Evolutionary conservation across 2,113 vertebrate species (phyloP).

Genomic region (Neogale vison): DNA sequence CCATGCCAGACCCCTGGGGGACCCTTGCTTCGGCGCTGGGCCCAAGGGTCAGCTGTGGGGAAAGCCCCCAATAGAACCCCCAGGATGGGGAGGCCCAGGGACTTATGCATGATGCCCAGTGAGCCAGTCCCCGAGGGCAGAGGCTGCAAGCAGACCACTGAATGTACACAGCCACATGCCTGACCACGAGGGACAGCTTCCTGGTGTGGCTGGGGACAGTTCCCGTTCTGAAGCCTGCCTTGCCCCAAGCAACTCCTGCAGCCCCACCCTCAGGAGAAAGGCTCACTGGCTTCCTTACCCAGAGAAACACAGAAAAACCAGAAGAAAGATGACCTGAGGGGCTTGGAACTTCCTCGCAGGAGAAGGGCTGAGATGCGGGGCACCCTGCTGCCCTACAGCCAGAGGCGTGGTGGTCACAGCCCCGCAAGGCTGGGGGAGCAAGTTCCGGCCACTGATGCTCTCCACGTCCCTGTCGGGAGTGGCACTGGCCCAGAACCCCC

Average conservation of each 20-base stretch:
- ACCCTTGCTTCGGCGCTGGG: too few species aligned
- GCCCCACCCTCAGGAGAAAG: background rate
- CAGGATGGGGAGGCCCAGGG: background rate
- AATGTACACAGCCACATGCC: rapidly evolving
- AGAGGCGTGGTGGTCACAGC: background rate
- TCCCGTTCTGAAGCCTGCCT: background rate
- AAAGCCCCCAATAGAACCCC: background rate
- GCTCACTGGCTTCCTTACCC: background rate
- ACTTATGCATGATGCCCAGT: background rate
- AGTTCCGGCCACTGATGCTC: background rate
- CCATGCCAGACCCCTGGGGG: rapidly evolving
- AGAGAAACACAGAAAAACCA: background rate
- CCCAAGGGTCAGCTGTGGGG: background rate
- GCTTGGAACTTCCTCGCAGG: background rate
- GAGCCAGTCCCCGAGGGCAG: background rate
- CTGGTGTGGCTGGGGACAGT: background rate
- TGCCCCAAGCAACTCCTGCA: rapidly evolving
- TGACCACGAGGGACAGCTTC: background rate
- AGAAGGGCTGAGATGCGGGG: background rate
- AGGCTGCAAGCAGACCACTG: rapidly evolving
- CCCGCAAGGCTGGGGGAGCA: background rate
- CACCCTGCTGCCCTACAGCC: background rate
- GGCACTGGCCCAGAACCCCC: background rate
- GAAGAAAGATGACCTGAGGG: background rate
- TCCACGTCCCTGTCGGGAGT: rapidly evolving